Conservation (phyloP, 2,888 invertebrate genomes). For the Brachylomia viminalis region DNA sequence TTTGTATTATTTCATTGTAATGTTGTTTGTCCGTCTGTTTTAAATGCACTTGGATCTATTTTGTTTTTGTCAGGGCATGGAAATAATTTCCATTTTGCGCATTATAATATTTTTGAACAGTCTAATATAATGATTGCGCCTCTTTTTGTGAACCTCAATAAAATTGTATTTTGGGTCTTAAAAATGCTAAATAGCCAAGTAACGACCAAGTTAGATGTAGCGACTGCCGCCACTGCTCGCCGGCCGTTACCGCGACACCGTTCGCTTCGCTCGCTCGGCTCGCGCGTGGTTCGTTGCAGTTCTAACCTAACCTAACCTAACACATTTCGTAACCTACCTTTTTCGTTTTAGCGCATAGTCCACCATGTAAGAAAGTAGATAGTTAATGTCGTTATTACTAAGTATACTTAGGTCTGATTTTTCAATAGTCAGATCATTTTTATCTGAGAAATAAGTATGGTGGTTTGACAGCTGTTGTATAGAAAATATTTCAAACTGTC, state of each 20-base stretch:
- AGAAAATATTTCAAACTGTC: too few relatives aligned
- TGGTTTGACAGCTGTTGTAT: too few relatives aligned
- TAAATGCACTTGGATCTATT: not conserved
- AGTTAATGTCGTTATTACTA: not conserved
- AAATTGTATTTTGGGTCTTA: not conserved
- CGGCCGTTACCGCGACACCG: not conserved
- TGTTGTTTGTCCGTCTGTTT: not conserved
- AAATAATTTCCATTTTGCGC: not conserved
- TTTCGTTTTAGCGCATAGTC: not conserved
- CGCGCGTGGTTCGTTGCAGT: not conserved
- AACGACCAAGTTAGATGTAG: not conserved
- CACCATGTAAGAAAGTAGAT: not conserved
- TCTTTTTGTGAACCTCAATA: not conserved
- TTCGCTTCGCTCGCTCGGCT: not conserved
- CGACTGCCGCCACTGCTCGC: too few relatives aligned
- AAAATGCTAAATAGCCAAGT: not conserved
- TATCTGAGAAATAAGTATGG: too few relatives aligned
- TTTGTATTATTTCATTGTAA: not conserved
- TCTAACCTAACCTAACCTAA: not conserved
- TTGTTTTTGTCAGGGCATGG: not conserved
- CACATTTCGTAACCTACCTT: not conserved
- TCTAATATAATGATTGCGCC: not conserved
- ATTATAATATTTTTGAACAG: not conserved
- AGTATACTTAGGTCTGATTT: too few relatives aligned
- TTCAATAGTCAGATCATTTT: too few relatives aligned